Evolutionary conservation across 2,797 vertebrate species (phyloP).

Genomic region (Arrhamphus sclerolepis): DNA sequence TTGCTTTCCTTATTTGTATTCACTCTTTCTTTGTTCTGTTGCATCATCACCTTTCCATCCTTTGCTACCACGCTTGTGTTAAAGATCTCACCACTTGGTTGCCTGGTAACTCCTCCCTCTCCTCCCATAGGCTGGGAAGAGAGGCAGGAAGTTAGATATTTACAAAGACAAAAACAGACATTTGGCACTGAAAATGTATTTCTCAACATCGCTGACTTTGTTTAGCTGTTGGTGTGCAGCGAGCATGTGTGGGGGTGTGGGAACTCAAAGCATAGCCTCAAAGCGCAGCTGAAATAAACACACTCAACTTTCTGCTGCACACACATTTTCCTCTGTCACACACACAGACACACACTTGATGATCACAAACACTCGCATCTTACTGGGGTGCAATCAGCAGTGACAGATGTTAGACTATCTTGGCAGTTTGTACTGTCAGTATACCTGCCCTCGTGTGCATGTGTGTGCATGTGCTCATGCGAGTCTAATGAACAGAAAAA

Average conservation of each 20-base stretch:
- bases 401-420: conserved; percentile 64
- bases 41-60: conserved; percentile 17
- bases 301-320: conserved; percentile 41
- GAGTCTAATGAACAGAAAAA: background rate
- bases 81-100: conserved; percentile 35
- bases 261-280: conserved; percentile 65
- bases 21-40: background rate
- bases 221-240: conserved; percentile 71
- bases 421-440: conserved; percentile 57
- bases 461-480: too few species aligned
- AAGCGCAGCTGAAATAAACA: conserved; percentile 70
- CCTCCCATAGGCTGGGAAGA: conserved; percentile 52
- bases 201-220: conserved; percentile 62
- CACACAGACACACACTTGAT: conserved; percentile 50
- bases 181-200: conserved; percentile 51
- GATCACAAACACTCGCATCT: conserved; percentile 59
- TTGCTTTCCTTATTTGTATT: background rate
- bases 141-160: conserved; percentile 61
- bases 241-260: conserved; percentile 64
- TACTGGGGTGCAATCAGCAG: conserved; percentile 55
- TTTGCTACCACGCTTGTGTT: conserved; percentile 1
- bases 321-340: conserved; percentile 54
- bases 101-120: conserved; percentile 46
- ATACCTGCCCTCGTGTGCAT: conserved; percentile 41
- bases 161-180: conserved; percentile 52